phyloP scores from a whole-genome alignment of 2,113 vertebrate species.

The Microcebus lehilahytsara region DNA sequence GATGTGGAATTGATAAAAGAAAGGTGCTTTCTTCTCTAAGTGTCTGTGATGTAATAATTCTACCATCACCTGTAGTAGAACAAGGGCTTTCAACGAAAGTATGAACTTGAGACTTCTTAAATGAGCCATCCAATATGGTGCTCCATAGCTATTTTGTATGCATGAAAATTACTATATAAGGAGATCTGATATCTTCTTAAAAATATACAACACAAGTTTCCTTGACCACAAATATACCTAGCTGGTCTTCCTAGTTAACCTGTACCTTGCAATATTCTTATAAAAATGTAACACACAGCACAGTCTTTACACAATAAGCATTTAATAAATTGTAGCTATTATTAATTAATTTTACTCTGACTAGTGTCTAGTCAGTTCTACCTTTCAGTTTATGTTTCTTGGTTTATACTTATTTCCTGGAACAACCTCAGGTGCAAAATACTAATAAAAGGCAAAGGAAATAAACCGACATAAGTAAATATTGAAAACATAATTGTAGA shows the following conservation, averaged over 20 bases:
- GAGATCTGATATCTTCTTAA: not conserved
- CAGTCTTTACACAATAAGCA: not conserved
- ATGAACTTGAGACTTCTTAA: not conserved
- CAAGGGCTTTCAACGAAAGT: not conserved
- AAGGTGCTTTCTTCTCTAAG: not conserved
- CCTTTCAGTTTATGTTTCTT: not conserved
- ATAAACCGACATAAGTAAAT: not conserved
- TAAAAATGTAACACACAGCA: not conserved
- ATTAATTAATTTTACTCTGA: not conserved
- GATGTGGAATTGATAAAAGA: not conserved
- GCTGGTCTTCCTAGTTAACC: not conserved
- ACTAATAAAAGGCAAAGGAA: not conserved
- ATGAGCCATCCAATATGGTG: not conserved
- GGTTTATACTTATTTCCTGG: not conserved
- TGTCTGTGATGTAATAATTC: not conserved
- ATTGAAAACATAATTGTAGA: not conserved
- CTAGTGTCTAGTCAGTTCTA: not conserved
- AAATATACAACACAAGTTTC: not conserved
- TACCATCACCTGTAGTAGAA: not conserved
- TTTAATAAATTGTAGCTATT: not conserved
- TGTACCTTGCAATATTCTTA: not conserved
- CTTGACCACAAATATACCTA: not conserved
- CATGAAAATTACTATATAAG: not conserved
- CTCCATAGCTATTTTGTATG: not conserved
- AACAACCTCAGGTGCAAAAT: not conserved